These are phyloP conservation scores for Calephelis perditalis DNA, from an alignment of 2,888 invertebrate genomes.

Conservation along the genomic window DNA sequence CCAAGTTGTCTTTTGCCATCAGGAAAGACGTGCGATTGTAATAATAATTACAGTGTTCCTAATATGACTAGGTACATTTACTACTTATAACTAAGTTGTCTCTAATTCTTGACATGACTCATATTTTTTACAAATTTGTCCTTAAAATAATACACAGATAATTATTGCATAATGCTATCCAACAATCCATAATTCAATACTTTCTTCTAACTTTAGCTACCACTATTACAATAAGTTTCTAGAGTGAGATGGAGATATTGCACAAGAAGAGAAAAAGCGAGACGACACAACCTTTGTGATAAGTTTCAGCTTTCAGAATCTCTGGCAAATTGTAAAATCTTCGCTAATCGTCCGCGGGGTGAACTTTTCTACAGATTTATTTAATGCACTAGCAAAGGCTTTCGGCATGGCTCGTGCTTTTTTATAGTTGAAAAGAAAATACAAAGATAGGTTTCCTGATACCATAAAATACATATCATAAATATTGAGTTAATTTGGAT, in stretches of 20 bases:
- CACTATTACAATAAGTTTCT: conserved; percentile 63
- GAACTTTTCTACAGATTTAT: background rate
- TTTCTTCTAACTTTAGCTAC: conserved; percentile 52
- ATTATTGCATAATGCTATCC: conserved; percentile 36
- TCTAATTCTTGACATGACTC: no score
- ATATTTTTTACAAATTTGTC: background rate
- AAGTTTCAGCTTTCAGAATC: conserved; percentile 45
- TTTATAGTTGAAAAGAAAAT: no score
- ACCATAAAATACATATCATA: no score
- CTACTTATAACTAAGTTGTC: no score
- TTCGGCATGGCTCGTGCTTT: background rate
- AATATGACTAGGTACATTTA: no score
- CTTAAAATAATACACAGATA: background rate
- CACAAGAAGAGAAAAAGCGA: conserved; percentile 22
- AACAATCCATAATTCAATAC: conserved; percentile 59
- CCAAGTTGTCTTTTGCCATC: no score
- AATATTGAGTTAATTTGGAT: no score
- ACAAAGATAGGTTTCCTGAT: no score
- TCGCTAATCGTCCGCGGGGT: conserved; percentile 20
- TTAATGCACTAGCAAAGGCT: background rate
- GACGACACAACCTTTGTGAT: conserved; percentile 45
- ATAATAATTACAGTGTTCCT: no score
- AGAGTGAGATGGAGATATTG: conserved; percentile 38
- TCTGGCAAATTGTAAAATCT: conserved; percentile 57
- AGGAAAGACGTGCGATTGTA: no score